These are phyloP conservation scores for Ursus arctos DNA, from an alignment of 2,113 vertebrate genomes.

Conservation along the genomic window DNA sequence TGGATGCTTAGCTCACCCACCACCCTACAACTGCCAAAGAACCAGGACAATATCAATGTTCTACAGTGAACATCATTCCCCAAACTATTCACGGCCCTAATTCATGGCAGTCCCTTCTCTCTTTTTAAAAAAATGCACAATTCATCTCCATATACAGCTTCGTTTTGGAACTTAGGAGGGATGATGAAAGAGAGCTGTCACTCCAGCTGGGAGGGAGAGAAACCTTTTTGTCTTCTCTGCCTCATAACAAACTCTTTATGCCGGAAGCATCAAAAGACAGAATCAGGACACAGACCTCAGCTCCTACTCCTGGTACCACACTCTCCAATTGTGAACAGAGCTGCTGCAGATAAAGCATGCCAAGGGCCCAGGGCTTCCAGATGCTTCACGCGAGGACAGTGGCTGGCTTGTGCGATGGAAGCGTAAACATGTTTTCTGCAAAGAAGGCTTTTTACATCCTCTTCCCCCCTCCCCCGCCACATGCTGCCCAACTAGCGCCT, in stretches of 20 bases:
- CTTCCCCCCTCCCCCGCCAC: background rate
- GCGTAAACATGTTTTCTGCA: background rate
- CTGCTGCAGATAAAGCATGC: background rate
- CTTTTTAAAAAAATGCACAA: background rate
- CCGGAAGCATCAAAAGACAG: background rate
- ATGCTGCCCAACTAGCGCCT: background rate
- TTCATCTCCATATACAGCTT: constrained; percentile 6
- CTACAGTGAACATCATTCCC: background rate
- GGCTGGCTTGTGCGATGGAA: background rate
- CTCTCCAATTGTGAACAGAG: background rate
- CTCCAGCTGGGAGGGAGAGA: background rate
- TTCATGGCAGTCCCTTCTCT: background rate
- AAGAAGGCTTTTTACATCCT: background rate
- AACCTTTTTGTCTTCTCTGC: constrained; percentile 28
- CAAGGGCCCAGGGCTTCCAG: background rate
- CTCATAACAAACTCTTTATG: constrained; percentile 37
- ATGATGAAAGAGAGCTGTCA: background rate
- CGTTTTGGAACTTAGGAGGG: background rate
- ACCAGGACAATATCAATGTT: background rate
- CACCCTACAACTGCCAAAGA: background rate
- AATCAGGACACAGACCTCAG: background rate
- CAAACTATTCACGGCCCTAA: background rate
- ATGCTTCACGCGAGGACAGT: background rate
- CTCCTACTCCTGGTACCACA: background rate
- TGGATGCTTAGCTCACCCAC: background rate